These are phyloP conservation scores for Drosophila aff. DNA, from an alignment of 1,140 invertebrate species.

Conservation along the genomic window DNA sequence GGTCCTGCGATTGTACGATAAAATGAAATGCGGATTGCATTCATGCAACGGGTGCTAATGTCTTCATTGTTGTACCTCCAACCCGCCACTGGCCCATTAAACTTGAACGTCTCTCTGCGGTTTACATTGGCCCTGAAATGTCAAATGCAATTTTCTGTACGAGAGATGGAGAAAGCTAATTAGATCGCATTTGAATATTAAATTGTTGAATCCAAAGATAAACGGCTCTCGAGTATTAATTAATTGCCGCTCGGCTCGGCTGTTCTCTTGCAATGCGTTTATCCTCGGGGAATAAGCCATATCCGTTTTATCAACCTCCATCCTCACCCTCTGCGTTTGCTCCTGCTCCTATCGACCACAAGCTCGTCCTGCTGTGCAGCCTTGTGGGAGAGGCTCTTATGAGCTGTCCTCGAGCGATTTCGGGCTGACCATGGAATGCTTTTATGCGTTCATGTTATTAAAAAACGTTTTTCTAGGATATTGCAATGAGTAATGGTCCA, in stretches of 20 bases:
- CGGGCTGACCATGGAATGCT: slow-evolving; percentile 39
- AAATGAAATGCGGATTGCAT: slow-evolving; percentile 52
- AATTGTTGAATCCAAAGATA: slow-evolving; percentile 26
- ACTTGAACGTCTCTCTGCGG: slow-evolving; percentile 16
- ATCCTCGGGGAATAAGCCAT: slow-evolving; percentile 21
- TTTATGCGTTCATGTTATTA: slow-evolving; percentile 25
- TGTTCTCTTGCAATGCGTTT: slow-evolving; percentile 9
- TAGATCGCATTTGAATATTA: slow-evolving; percentile 45
- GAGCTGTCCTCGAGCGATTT: slow-evolving; percentile 39
- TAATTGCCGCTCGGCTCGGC: slow-evolving; percentile 12
- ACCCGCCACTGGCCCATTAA: slow-evolving; percentile 23
- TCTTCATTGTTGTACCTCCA: slow-evolving; percentile 32
- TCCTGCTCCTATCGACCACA: not conserved
- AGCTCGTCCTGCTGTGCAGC: slow-evolving; percentile 17
- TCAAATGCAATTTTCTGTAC: slow-evolving; percentile 12
- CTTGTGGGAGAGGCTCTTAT: slow-evolving; percentile 33
- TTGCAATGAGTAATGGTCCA: not conserved
- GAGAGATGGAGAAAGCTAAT: slow-evolving; percentile 18
- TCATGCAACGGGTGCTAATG: slow-evolving; percentile 40
- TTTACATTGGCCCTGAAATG: slow-evolving; percentile 35
- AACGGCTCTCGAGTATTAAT: slow-evolving; percentile 29
- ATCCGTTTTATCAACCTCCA: slow-evolving; percentile 7
- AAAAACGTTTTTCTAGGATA: not conserved
- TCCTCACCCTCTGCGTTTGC: not conserved
- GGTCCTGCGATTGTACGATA: slow-evolving; percentile 27